A percentile compares a stretch with the other conserved stretches of the same genome.
phyloP scores from a whole-genome alignment of 2,888 invertebrate species.

The Morpho achilles region DNA sequence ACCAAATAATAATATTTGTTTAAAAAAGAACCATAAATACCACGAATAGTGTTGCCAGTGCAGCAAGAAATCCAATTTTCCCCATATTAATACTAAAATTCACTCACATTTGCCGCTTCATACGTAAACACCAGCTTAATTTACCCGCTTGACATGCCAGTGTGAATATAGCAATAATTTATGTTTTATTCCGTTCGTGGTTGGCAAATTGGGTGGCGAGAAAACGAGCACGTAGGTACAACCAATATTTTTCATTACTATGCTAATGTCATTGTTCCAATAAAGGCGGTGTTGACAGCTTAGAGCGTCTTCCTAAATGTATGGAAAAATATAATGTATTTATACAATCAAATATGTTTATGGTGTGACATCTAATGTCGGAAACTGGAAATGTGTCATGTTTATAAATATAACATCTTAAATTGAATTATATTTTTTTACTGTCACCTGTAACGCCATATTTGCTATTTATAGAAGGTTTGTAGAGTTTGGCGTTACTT shows the following conservation, averaged over 20 bases:
- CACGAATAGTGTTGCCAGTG: not conserved
- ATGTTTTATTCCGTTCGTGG: not conserved
- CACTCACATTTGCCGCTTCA: not conserved
- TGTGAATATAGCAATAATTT: not conserved
- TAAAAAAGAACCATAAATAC: not conserved
- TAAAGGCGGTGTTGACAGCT: not conserved
- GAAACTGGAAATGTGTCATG: no score
- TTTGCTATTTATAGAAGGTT: no score
- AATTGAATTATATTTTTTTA: no score
- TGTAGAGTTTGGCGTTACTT: no score
- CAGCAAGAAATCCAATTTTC: not conserved
- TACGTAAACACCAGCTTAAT: constrained; percentile 1
- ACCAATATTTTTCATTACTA: constrained; percentile 78
- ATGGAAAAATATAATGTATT: no score
- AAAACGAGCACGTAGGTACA: constrained; percentile 35
- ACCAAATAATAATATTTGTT: not conserved
- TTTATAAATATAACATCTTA: no score
- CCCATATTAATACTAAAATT: not conserved
- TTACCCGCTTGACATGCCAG: not conserved
- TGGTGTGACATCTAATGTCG: no score
- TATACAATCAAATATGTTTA: no score
- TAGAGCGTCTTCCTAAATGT: not conserved
- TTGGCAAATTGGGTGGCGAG: constrained; percentile 23
- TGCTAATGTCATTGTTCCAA: constrained; percentile 76
- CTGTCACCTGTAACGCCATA: not conserved